Evolutionary conservation across 2,113 vertebrate genomes (phyloP), one percentile per base, ranked within the genome.

Genomic region (Hyla sarda): DNA sequence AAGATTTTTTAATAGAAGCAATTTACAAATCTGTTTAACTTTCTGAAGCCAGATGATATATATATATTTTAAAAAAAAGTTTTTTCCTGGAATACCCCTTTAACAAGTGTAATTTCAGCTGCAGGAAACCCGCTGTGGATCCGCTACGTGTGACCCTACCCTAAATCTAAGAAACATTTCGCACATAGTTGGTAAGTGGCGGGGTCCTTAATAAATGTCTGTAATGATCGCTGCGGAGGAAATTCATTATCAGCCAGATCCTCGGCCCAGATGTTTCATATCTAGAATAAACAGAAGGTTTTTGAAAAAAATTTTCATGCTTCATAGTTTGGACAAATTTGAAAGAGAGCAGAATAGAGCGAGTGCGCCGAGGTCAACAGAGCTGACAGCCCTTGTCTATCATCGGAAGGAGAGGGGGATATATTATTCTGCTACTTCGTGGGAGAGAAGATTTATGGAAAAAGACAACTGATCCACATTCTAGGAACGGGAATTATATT

Each of bases 321-420:
- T 3, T 69, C 65, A 37, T 9, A 69, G 32, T 34, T 69, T 69
- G 65, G 30, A 69, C 6, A 19, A 34, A 37, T 69, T 69, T 71
- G 67, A 71, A 41, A 71, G 67, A 71, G 17, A 71, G 19, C 67
- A 71, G 34, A 71, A 71, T 9, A 71, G 34, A 71, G 67, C 32
- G 3, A 71, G 67, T 23, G 34, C 23, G 17, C 67, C 67, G 12
- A 71, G 67, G 67, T 71, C 67, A 41, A 3, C 32, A 1, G 67
- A 71, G 67, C 2, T 21, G 32, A 19, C 67, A 37, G 34, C 5
- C 17, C 67, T 19, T 41, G 67, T 71, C 67, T 23, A 41, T 71
- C 19, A 71, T 41, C 34, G 19, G 7, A 41, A 19, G 17, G 12
- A 19, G 32, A 11, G 21, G 34, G 67, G 67, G 41, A 23, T 8